A percentile compares a stretch with the other conserved stretches of the same genome.
These are phyloP conservation scores for Darevskia nairensis DNA, from an alignment of 2,797 vertebrate genomes.

Conservation along the genomic window DNA sequence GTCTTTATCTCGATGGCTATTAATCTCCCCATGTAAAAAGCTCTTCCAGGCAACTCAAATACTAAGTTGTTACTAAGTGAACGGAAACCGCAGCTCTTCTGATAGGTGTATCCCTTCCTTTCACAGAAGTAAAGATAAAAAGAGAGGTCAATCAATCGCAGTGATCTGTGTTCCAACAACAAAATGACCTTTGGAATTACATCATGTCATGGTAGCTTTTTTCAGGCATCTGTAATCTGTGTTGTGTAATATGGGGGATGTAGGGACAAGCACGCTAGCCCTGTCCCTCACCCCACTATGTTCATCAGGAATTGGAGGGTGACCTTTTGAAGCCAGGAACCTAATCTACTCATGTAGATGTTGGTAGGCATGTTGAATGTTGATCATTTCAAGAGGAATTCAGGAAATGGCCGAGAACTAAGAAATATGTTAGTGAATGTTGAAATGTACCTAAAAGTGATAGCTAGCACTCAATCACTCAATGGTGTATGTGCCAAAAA, in stretches of 20 bases:
- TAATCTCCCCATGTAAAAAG: conserved; percentile 62
- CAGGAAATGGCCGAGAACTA: not conserved
- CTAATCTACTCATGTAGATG: no score
- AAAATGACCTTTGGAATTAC: not conserved
- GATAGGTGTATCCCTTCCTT: conserved; percentile 31
- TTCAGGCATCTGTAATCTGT: no score
- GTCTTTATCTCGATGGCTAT: conserved; percentile 65
- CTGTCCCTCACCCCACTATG: no score
- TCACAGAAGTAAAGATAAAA: conserved; percentile 33
- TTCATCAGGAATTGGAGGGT: no score
- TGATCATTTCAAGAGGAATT: not conserved
- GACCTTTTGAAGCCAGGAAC: no score
- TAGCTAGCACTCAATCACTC: not conserved
- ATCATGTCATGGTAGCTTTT: not conserved
- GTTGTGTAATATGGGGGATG: no score
- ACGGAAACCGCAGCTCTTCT: conserved; percentile 48
- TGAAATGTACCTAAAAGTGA: not conserved
- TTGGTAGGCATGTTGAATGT: no score
- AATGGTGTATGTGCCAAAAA: not conserved
- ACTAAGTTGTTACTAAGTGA: conserved; percentile 62
- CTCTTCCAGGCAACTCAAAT: conserved; percentile 69
- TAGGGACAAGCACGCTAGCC: no score
- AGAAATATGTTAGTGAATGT: not conserved
- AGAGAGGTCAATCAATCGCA: not conserved
- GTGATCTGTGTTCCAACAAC: not conserved